Conservation (phyloP, 2,888 invertebrate species). For the Clistopyga incitator region DNA sequence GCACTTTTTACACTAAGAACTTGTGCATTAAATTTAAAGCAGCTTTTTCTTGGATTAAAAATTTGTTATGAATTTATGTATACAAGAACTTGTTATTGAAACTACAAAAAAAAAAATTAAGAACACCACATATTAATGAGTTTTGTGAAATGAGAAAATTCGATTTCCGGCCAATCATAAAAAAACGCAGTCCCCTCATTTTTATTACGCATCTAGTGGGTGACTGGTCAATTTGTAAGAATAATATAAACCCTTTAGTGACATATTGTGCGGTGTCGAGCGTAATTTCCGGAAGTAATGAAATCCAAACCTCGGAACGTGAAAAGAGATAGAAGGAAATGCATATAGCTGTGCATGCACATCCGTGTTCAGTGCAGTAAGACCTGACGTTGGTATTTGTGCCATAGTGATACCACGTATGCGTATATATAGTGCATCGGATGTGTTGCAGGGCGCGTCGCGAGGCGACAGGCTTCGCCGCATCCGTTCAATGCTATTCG, state of each 20-base stretch:
- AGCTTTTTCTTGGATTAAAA: too few species aligned
- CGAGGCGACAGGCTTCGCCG: slow-evolving; percentile 78
- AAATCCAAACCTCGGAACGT: not conserved
- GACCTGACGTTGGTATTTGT: slow-evolving; percentile 6
- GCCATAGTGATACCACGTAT: slow-evolving; percentile 26
- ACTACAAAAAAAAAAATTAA: too few species aligned
- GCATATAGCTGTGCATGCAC: slow-evolving; percentile 17
- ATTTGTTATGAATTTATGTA: too few species aligned
- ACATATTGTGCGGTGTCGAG: not conserved
- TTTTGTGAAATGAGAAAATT: too few species aligned
- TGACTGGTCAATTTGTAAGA: not conserved
- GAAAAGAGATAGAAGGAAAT: not conserved
- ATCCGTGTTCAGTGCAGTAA: slow-evolving; percentile 20
- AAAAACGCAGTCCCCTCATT: not conserved
- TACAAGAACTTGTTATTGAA: too few species aligned
- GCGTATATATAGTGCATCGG: slow-evolving; percentile 32
- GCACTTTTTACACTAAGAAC: too few species aligned
- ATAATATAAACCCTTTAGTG: not conserved
- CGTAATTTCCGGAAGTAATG: slow-evolving; percentile 2
- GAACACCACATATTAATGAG: too few species aligned
- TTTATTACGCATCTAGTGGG: not conserved
- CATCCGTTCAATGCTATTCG: slow-evolving; percentile 78
- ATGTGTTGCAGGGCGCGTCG: slow-evolving; percentile 70
- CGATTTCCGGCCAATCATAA: not conserved
- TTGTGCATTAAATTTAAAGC: too few species aligned